Evolutionary conservation across 1,140 invertebrate genomes (phyloP).

Genomic region (Drosophila nigromelanica): DNA sequence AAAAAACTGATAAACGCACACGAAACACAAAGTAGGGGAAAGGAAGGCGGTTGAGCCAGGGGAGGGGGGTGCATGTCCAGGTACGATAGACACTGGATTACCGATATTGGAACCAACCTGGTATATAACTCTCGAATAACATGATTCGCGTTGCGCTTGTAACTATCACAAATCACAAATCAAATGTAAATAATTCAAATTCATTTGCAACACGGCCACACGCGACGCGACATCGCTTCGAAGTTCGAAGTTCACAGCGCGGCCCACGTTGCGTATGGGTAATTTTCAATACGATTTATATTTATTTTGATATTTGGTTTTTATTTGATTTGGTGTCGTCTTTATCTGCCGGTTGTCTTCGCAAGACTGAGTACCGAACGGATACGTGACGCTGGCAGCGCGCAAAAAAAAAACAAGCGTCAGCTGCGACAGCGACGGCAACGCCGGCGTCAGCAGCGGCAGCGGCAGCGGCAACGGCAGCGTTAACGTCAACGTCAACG

Average conservation of each 20-base stretch:
- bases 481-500: conserved; percentile 22
- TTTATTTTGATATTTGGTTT: conserved; percentile 10
- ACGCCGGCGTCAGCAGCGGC: conserved; percentile 24
- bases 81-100: conserved; percentile 13
- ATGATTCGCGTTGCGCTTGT: conserved; percentile 55
- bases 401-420: conserved; percentile 52
- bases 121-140: conserved; percentile 80
- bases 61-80: conserved; percentile 4
- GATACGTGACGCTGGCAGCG: conserved; percentile 68
- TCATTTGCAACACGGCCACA: conserved; percentile 40
- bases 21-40: background rate
- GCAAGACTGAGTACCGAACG: conserved; percentile 73
- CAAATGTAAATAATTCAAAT: conserved; percentile 23
- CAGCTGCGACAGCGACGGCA: conserved; percentile 3
- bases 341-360: conserved; percentile 83
- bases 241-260: conserved; percentile 2
- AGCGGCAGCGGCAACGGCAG: conserved; percentile 8
- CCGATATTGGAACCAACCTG: conserved; percentile 67
- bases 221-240: conserved; percentile 55
- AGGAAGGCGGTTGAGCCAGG: no score
- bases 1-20: conserved; percentile 28
- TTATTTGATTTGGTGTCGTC: conserved; percentile 60
- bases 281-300: conserved; percentile 24
- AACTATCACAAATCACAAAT: conserved; percentile 63
- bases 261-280: conserved; percentile 38